These are phyloP conservation scores for Arctopsyche grandis DNA, from an alignment of 1,140 invertebrate species.

Conservation along the genomic window DNA sequence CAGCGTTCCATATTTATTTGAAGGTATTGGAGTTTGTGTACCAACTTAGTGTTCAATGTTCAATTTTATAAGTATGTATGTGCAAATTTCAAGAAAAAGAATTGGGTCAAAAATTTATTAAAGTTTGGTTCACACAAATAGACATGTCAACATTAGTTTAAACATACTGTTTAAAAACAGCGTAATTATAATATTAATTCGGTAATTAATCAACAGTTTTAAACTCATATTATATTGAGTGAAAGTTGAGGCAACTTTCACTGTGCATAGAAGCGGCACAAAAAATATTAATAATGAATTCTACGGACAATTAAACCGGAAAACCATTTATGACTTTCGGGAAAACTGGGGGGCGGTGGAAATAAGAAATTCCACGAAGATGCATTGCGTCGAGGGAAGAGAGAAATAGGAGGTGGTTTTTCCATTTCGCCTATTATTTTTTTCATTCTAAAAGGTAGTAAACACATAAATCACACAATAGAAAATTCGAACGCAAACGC, in stretches of 20 bases:
- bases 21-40: too few relatives aligned
- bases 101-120: too few relatives aligned
- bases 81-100: too few relatives aligned
- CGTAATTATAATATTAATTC: too few relatives aligned
- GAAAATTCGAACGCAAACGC: background rate
- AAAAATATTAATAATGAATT: slow-evolving; percentile 54
- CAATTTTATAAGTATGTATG: too few relatives aligned
- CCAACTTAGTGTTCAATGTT: too few relatives aligned
- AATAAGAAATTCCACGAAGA: slow-evolving; percentile 40
- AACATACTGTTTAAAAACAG: too few relatives aligned
- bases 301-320: slow-evolving; percentile 52
- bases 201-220: too few relatives aligned
- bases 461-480: slow-evolving; percentile 25
- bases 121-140: too few relatives aligned
- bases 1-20: too few relatives aligned
- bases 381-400: slow-evolving; percentile 31
- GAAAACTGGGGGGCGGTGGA: slow-evolving; percentile 33
- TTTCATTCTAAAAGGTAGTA: slow-evolving; percentile 19
- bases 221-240: too few relatives aligned
- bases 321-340: slow-evolving; percentile 51
- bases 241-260: slow-evolving; percentile 5
- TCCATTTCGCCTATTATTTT: background rate
- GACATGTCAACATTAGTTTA: too few relatives aligned
- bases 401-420: slow-evolving; percentile 5
- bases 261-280: background rate